These are phyloP conservation scores for Eilema griseolum DNA, from an alignment of 2,888 invertebrate species.

Conservation along the genomic window DNA sequence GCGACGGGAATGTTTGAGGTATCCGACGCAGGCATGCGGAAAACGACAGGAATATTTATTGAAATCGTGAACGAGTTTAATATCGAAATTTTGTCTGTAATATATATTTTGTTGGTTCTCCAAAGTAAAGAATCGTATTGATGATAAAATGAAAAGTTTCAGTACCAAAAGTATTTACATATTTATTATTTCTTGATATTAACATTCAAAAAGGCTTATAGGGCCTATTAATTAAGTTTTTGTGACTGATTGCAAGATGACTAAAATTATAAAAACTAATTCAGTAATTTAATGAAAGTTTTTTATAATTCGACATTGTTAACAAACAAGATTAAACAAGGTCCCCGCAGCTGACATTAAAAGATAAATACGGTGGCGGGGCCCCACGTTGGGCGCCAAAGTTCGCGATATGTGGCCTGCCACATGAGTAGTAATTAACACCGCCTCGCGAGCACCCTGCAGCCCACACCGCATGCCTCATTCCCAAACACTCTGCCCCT, in stretches of 20 bases:
- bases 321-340: slow-evolving; percentile 65
- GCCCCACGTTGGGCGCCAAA: slow-evolving; percentile 79
- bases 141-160: background rate
- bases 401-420: slow-evolving; percentile 84
- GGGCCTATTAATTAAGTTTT: background rate
- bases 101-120: slow-evolving; percentile 28
- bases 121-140: slow-evolving; percentile 15
- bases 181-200: background rate
- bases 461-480: slow-evolving; percentile 44
- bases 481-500: slow-evolving; percentile 32
- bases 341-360: slow-evolving; percentile 71
- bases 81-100: slow-evolving; percentile 66
- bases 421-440: slow-evolving; percentile 86
- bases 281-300: slow-evolving; percentile 52
- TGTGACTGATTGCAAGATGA: background rate
- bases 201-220: background rate
- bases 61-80: slow-evolving; percentile 72
- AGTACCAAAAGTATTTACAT: background rate
- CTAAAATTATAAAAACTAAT: slow-evolving; percentile 27
- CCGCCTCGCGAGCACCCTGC: slow-evolving; percentile 67
- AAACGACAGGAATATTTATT: slow-evolving; percentile 78
- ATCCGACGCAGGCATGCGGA: slow-evolving; percentile 72
- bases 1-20: slow-evolving; percentile 78
- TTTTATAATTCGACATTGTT: slow-evolving; percentile 63
- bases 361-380: slow-evolving; percentile 76